phyloP scores from a whole-genome alignment of 2,797 vertebrate species.

The Chiloscyllium punctatum region DNA sequence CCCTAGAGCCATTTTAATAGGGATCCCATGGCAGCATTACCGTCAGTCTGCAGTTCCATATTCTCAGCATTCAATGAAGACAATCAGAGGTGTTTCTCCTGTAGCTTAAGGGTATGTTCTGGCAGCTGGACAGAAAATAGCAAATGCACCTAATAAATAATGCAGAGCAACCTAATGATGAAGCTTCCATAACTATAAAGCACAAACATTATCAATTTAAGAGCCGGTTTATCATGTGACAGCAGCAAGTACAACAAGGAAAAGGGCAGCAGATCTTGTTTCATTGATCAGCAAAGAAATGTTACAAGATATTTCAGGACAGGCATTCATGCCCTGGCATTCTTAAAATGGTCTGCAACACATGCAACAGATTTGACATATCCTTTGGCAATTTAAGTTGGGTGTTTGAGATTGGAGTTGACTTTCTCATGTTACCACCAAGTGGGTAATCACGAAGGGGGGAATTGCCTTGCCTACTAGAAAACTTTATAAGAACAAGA shows the following conservation, averaged over 20 bases:
- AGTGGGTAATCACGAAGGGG: background rate
- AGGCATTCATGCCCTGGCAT: background rate
- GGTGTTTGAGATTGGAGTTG: background rate
- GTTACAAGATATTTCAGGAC: background rate
- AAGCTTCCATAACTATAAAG: background rate
- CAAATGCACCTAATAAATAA: background rate
- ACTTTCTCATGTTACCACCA: background rate
- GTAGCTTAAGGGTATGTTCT: conserved; percentile 40
- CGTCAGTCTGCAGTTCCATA: conserved; percentile 41
- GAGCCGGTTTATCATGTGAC: background rate
- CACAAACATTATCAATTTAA: background rate
- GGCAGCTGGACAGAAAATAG: conserved; percentile 38
- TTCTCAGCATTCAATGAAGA: conserved; percentile 41
- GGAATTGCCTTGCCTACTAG: background rate
- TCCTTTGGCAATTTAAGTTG: background rate
- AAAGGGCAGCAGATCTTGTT: conserved; percentile 1
- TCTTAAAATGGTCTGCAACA: background rate
- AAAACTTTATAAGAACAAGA: background rate
- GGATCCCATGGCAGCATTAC: conserved; percentile 39
- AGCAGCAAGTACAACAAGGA: background rate
- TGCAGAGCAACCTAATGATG: background rate
- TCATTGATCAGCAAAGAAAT: background rate
- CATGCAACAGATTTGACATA: background rate
- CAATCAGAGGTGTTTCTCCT: conserved; percentile 41
- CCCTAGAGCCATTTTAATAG: conserved; percentile 43